Evolutionary conservation across 2,113 vertebrate genomes (phyloP).

Genomic region (Micronycteris hirsuta): DNA sequence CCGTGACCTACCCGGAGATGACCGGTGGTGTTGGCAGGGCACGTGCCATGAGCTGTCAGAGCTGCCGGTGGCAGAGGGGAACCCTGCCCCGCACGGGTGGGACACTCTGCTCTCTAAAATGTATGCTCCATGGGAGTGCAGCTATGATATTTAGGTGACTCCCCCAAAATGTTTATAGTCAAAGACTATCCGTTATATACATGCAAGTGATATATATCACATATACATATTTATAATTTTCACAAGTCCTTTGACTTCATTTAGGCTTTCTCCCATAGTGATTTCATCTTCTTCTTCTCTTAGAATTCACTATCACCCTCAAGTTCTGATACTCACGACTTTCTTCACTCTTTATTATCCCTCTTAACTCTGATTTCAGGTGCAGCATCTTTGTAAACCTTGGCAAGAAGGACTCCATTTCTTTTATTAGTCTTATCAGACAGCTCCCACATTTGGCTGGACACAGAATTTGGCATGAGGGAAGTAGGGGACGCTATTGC

Average conservation of each 20-base stretch:
- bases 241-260: neutral
- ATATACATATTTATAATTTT: neutral
- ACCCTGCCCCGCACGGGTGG: neutral
- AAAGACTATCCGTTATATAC: neutral
- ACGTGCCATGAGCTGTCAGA: neutral
- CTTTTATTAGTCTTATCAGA: neutral
- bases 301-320: neutral
- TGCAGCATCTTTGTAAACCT: neutral
- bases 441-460: neutral
- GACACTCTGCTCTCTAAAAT: neutral
- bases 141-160: neutral
- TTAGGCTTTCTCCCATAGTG: neutral
- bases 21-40: neutral
- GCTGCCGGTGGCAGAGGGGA: neutral
- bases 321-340: neutral
- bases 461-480: neutral
- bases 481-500: neutral
- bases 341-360: neutral
- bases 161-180: neutral
- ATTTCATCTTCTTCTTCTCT: neutral
- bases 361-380: neutral
- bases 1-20: neutral
- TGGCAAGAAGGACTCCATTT: neutral
- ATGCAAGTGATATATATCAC: neutral
- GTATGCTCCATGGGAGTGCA: fast-evolving